Percentiles rank a stretch among this genome's conserved stretches.
These are phyloP conservation scores for Cryptophagus acutangulus DNA, from an alignment of 2,888 invertebrate species.

Conservation along the genomic window DNA sequence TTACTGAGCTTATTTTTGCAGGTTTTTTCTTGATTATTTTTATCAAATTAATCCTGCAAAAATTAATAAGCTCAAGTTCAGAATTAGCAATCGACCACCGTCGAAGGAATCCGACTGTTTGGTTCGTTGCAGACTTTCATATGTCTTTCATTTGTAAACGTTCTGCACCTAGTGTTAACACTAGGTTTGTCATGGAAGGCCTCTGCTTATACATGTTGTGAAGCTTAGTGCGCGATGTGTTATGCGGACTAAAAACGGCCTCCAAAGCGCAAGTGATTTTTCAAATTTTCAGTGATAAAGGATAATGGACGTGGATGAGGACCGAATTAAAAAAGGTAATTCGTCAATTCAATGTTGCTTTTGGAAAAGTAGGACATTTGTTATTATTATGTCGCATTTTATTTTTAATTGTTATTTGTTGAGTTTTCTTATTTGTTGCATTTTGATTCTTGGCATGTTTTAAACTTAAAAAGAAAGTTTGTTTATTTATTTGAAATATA, in stretches of 20 bases:
- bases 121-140: slow-evolving; percentile 26
- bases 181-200: slow-evolving; percentile 18
- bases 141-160: slow-evolving; percentile 25
- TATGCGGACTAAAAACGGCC: background rate
- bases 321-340: slow-evolving; percentile 8
- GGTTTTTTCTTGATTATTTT: background rate
- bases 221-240: slow-evolving; percentile 19
- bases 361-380: slow-evolving; percentile 2
- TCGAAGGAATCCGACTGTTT: slow-evolving; percentile 13
- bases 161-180: slow-evolving; percentile 18
- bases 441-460: background rate
- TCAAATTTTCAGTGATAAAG: background rate
- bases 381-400: background rate
- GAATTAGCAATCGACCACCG: background rate
- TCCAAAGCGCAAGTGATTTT: background rate
- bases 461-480: background rate
- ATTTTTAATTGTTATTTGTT: background rate
- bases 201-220: slow-evolving; percentile 14
- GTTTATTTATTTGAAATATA: too few species aligned
- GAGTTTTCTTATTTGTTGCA: slow-evolving; percentile 1
- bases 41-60: background rate
- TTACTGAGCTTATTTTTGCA: background rate
- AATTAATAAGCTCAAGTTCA: slow-evolving; percentile 1
- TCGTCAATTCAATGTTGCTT: slow-evolving; percentile 6
- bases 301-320: slow-evolving; percentile 21